Evolutionary conservation across 2,797 vertebrate species (phyloP), one percentile per base, ranked within the genome.

Genomic region (Sebastolobus alascanus): DNA sequence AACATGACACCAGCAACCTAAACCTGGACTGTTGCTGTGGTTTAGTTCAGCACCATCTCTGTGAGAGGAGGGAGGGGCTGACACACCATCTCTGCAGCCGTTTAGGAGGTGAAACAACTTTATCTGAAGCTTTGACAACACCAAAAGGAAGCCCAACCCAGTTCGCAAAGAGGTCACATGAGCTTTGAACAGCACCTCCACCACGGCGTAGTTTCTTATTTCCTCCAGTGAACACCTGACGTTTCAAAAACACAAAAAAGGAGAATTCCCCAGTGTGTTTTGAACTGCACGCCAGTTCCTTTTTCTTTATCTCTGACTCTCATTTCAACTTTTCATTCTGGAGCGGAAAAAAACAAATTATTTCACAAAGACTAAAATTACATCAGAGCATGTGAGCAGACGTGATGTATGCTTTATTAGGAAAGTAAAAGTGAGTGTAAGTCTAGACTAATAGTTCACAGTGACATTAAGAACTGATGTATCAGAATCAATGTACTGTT

Each of bases 81-180:
- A 27, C 31, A 65, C 46, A 55, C 14, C 4, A 3, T 16, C 46
- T 70, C 58, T 68, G 61, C 69, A n/a, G 29, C 27, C 0, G 12
- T 35, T 33, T 11, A 6, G n/a, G 20, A n/a, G 55, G 5, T 8
- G 12, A 79, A 29, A 43, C 38, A 20, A 71, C 29, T 35, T 11
- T 46, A 8, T 56, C 16, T 55, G 43, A 68, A 60, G 29, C 6
- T 27, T n/a, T 31, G 7, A 68, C 2, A 75, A 16, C 29, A 22
- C 12, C 22, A 6, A 58, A 78, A 80, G 85, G 87, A 91, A 93
- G 25, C 85, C 89, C 75, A 68, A 2, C 86, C 89, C 86, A 86
- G 87, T 78, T 90, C 54, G 20, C 64, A 63, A 16, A 31, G 63
- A 20, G 73, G 69, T 67, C 60, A 75, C 55, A 73, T 18, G 35